Conservation (phyloP, 2,113 vertebrate genomes). For the Manacus vitellinus region DNA sequence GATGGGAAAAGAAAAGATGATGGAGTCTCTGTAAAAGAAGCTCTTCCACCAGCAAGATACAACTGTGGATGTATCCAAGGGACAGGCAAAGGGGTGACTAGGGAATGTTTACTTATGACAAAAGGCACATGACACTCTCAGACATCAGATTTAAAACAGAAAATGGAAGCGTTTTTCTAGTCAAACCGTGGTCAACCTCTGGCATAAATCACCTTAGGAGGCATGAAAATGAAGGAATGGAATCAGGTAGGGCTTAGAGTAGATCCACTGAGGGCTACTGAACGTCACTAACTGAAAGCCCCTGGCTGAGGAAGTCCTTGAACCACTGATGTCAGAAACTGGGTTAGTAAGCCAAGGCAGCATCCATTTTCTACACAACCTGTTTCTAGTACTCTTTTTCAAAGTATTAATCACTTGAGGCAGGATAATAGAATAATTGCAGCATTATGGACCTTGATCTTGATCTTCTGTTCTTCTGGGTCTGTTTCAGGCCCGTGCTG, state of each 20-base stretch:
- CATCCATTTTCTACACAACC: neutral
- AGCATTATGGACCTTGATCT: accelerated
- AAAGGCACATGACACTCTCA: neutral
- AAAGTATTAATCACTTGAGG: neutral
- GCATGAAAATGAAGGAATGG: neutral
- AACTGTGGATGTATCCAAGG: neutral
- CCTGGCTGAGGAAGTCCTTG: neutral
- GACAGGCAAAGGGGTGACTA: neutral
- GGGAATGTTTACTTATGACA: neutral
- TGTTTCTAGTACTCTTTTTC: neutral
- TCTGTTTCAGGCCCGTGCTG: neutral
- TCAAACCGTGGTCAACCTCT: neutral
- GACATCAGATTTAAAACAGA: neutral
- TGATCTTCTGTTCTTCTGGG: neutral
- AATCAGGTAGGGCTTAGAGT: neutral
- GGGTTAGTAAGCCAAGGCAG: neutral
- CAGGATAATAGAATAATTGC: neutral
- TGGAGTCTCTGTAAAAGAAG: neutral
- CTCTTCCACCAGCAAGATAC: neutral
- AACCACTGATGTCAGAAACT: neutral
- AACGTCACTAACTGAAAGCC: neutral
- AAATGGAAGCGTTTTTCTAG: neutral
- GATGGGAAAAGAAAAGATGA: neutral
- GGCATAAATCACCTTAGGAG: neutral
- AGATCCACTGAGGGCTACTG: neutral